Evolutionary conservation across 2,113 vertebrate species (phyloP), one percentile per base, ranked within the genome.

Genomic region (Limnothrissa miodon): DNA sequence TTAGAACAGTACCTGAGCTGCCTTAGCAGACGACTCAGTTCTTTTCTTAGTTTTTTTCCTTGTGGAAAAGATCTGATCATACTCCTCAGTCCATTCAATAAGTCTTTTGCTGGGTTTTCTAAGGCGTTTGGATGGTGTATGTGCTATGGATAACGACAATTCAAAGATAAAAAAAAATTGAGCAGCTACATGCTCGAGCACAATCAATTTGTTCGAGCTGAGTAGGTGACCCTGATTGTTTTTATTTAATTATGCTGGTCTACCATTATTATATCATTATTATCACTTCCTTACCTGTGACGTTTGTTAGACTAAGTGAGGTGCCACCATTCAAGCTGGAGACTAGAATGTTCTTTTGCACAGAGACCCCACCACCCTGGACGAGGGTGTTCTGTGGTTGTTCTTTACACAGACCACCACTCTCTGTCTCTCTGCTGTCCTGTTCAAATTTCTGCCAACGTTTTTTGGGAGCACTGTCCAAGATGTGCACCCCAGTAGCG

Each of bases 51-150:
- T 92, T 88, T 97, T 98, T 93, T 98, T 99, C 94, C 96, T 98
- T 7, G 95, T 93, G 83, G 95, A 95, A 95, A 97, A 97, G 88
- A 98, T 95, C 81, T 98, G 96, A 91, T 97, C 96, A 39, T 97
- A 98, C 80, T 99, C 97, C 91, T 97, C 96, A 59, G 97, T 97
- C 93, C 97, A 98, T 83, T 98, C 97, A 59, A 98, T 93, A 89
- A 97, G 95, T 92, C 98, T 93, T 91, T 98, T 99, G 93, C 97
- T 99, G 19, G 98, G 97, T 93, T 97, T 99, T 91, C 97, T 94
- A 89, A 97, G 96, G 82, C 97, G 95, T 87, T 99, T 99, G 91
- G 96, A 95, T 89, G 95, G 97, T 94, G 92, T 92, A 84, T 91
- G 91, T 83, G 36, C 85, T 86, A 85, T 85, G 42, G 29, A 91